Percentiles rank a stretch among this genome's conserved stretches.
Conservation (phyloP, 2,888 invertebrate genomes). For the Thymelicus sylvestris region DNA sequence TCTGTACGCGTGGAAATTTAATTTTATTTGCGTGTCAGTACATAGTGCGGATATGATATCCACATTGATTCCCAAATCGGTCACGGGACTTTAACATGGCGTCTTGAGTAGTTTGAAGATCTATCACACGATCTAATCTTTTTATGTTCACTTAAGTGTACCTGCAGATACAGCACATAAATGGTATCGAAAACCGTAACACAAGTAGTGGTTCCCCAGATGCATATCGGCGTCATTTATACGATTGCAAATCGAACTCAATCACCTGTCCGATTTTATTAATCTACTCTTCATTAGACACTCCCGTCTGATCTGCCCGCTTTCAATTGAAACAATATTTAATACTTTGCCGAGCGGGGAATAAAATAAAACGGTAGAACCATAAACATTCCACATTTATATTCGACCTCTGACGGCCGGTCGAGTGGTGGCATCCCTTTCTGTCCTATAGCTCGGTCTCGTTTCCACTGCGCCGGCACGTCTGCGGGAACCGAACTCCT, state of each 20-base stretch:
- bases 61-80: neutral
- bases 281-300: slow-evolving; percentile 79
- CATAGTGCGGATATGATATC: neutral
- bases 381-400: slow-evolving; percentile 85
- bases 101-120: slow-evolving; percentile 16
- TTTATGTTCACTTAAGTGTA: slow-evolving; percentile 41
- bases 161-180: slow-evolving; percentile 43
- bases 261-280: slow-evolving; percentile 72
- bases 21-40: too few species aligned
- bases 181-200: slow-evolving; percentile 62
- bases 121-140: slow-evolving; percentile 41
- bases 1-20: too few species aligned
- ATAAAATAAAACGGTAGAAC: slow-evolving; percentile 84
- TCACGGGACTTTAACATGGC: slow-evolving; percentile 7
- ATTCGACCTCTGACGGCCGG: slow-evolving; percentile 81
- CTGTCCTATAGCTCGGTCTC: slow-evolving; percentile 55
- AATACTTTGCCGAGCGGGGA: slow-evolving; percentile 78
- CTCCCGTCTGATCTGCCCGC: slow-evolving; percentile 77
- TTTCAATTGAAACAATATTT: slow-evolving; percentile 84
- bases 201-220: slow-evolving; percentile 60
- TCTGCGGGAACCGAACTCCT: slow-evolving; percentile 71
- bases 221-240: slow-evolving; percentile 47
- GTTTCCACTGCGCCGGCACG: slow-evolving; percentile 74
- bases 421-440: slow-evolving; percentile 60
- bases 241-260: slow-evolving; percentile 72